These are phyloP conservation scores for Coluber constrictor DNA, from an alignment of 2,797 vertebrate genomes.

Conservation along the genomic window DNA sequence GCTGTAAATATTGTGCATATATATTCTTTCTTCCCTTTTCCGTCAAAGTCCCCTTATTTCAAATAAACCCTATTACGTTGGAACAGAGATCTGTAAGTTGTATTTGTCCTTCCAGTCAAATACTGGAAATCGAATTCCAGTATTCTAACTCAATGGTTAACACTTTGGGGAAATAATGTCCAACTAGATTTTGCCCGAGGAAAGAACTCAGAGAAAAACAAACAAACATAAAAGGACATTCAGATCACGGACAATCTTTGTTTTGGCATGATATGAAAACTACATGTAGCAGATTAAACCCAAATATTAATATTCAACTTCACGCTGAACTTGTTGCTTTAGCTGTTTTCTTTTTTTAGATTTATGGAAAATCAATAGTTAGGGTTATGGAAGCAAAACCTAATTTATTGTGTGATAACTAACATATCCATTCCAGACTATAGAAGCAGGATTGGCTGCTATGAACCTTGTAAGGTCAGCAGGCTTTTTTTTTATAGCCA, in stretches of 20 bases:
- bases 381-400: background rate
- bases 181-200: background rate
- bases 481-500: background rate
- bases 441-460: background rate
- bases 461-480: background rate
- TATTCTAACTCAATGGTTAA: background rate
- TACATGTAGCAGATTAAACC: background rate
- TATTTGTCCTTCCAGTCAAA: background rate
- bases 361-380: background rate
- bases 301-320: background rate
- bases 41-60: background rate
- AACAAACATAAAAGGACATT: background rate
- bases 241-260: background rate
- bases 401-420: background rate
- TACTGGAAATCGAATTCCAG: background rate
- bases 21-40: background rate
- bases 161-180: background rate
- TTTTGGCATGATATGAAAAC: background rate
- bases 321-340: background rate
- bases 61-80: background rate
- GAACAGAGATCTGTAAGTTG: background rate
- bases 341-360: background rate
- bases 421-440: background rate
- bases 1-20: background rate
- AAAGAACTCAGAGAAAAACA: background rate